Base-by-base conservation (phyloP, 92 coral and sea anemone species). In the Metridium senile region DNA sequence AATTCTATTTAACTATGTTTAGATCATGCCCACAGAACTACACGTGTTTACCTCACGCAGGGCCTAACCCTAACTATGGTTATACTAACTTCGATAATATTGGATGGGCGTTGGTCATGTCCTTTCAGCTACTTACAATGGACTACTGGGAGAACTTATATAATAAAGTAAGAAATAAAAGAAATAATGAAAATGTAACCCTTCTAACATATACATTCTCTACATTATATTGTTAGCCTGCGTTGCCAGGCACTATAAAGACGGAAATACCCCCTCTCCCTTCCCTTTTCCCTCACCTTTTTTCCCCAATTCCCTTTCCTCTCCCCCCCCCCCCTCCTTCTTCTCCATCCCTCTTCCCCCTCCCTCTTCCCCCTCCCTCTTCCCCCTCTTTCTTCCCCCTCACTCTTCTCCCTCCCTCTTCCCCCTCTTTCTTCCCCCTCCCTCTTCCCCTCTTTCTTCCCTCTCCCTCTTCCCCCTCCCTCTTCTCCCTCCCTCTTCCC, bases 131-230 rank as follows among this genome's bases (percentile, higher is more conserved):
- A 9, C 97, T 94, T 20, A 94, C 98, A 3, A 85, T 94, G 87
- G 98, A 94, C 82, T 94, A 81, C 87, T 94, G 98, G 98, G 98
- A 94, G 66, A 88, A 94, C 78, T 89, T 92, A 23, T 94, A 91
- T 72, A 81, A 94, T 74, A 92, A 94, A 78, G 98, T 94, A 62
- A 54, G 91, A 20, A 13, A 68, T 1, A 29, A 19, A 58, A 58
- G 28, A 7, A 58, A 7, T 25, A 4, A 19, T 45, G 16, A 45
- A 45, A 16, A 45, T 7, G 16, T 16, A 16, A 45, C 7, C 7
- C 16, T 45, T 45, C 16, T 16, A 7, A 45, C 16, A 11, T 19
- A 19, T 64, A 28, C 70, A 25, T 58, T 21, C 7, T 58, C 29
- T 58, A 0, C 65, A 0, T 58, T 58, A 0, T 58, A n/a, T 13